Evolutionary conservation across 2,113 vertebrate species (phyloP).

Genomic region (Pantherophis guttatus): DNA sequence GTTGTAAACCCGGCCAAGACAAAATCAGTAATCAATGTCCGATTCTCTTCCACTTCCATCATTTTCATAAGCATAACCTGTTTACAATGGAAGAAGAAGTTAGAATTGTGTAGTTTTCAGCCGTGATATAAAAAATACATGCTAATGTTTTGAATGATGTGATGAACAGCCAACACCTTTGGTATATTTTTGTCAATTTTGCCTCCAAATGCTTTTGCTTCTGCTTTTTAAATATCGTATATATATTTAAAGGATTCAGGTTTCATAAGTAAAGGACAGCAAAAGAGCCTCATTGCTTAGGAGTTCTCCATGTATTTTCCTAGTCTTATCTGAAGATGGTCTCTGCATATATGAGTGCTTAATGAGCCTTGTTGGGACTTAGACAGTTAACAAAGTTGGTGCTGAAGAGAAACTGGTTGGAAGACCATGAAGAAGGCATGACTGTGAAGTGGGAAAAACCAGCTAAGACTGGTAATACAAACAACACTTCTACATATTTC

Average conservation of each 20-base stretch:
- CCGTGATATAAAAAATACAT: no score
- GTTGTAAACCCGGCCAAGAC: no score
- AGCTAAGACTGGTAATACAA: background rate
- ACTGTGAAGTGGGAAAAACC: background rate
- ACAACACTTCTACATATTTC: background rate
- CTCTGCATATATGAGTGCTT: background rate
- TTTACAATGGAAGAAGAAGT: no score
- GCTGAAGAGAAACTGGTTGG: background rate
- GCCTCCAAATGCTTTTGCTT: background rate
- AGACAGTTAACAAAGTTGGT: background rate
- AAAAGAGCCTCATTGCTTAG: background rate
- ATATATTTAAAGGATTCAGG: background rate
- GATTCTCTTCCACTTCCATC: no score
- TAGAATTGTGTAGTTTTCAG: no score
- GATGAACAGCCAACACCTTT: background rate
- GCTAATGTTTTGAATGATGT: no score
- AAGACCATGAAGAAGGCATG: background rate
- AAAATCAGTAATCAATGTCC: no score
- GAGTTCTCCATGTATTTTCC: background rate
- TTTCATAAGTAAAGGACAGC: no score
- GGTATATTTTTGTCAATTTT: no score
- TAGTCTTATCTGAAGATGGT: background rate
- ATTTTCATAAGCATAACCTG: no score
- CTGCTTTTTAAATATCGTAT: background rate
- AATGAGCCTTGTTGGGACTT: background rate